phyloP scores from a whole-genome alignment of 2,888 invertebrate genomes.

The Hemistola chrysoprasaria region DNA sequence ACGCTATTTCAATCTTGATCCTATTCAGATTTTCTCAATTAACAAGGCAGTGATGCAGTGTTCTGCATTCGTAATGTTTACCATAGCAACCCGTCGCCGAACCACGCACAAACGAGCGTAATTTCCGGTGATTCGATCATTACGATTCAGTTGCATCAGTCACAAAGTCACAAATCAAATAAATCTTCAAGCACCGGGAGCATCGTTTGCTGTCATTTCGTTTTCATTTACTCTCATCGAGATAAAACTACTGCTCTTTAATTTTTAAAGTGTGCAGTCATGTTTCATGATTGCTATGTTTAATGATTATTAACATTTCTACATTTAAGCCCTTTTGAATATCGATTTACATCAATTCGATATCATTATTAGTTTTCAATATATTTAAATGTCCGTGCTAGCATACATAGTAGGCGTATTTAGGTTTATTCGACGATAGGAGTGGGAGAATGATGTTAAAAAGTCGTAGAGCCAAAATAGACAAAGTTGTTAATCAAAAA shows the following conservation, averaged over 20 bases:
- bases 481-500: conserved; percentile 71
- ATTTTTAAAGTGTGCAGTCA: conserved; percentile 12
- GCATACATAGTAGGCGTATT: conserved; percentile 45
- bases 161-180: conserved; percentile 32
- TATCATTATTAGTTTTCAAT: conserved; percentile 54
- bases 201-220: conserved; percentile 20
- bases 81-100: conserved; percentile 44
- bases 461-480: conserved; percentile 49
- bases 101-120: conserved; percentile 50
- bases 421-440: conserved; percentile 52
- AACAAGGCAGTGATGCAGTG: conserved; percentile 27
- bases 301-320: too few species aligned
- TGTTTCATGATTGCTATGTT: conserved; percentile 17
- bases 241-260: conserved; percentile 6
- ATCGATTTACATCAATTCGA: conserved; percentile 51
- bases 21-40: conserved; percentile 30
- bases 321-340: too few species aligned
- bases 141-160: conserved; percentile 47
- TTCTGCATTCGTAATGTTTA: conserved; percentile 37
- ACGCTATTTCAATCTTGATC: conserved; percentile 3
- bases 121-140: conserved; percentile 63
- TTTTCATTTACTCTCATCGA: conserved; percentile 19
- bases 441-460: conserved; percentile 44
- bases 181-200: conserved; percentile 21
- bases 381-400: conserved; percentile 42